Evolutionary conservation across 1,140 invertebrate species (phyloP), one percentile per base, ranked within the genome.

Genomic region (Camponotus vicinus): DNA sequence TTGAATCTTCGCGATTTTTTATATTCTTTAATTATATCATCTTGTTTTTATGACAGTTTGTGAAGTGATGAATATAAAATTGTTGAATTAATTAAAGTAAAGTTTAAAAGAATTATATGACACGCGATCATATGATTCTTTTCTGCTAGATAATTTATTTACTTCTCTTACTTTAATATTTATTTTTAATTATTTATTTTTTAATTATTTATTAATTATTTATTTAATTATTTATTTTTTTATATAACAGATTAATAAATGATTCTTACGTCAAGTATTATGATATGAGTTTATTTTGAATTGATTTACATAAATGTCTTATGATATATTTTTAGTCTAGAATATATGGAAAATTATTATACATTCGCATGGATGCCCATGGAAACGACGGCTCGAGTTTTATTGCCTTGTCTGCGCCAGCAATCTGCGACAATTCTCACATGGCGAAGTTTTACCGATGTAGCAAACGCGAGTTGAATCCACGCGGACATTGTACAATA

Each of bases 371-470:
- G 37, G 42, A 42, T 75, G 18, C 21, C 42, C 27, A 27, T 32
- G 42, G 45, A 67, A 67, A 37, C 18, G 42, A 67, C 49, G 18
- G 6, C 11, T 34, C 40, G 61, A 79, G 42, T 67, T 79, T 67
- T 67, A 79, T 67, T 67, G 32, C 61, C 66, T 40, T 42, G 76
- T 78, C 76, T 34, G 40, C n/a, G 18, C 34, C 52, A 40, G 40
- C 61, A 66, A 52, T 78, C 76, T 52, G 76, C 42, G 61, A 79
- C 76, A 79, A 67, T 79, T 67, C 76, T 45, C 76, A 49, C 61
- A 67, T 52, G 42, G 5, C 27, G 11, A 52, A 52, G 76, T 79
- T 79, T 79, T 34, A 13, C 42, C n/a, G 42, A 27, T 32, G 32
- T 27, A 32, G 18, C 32, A 21, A 27, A 55, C 27, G 40, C 27